A percentile compares a stretch with the other conserved stretches of the same genome.
Conservation (phyloP, 2,797 vertebrate species). For the Pogoniulus pusillus region DNA sequence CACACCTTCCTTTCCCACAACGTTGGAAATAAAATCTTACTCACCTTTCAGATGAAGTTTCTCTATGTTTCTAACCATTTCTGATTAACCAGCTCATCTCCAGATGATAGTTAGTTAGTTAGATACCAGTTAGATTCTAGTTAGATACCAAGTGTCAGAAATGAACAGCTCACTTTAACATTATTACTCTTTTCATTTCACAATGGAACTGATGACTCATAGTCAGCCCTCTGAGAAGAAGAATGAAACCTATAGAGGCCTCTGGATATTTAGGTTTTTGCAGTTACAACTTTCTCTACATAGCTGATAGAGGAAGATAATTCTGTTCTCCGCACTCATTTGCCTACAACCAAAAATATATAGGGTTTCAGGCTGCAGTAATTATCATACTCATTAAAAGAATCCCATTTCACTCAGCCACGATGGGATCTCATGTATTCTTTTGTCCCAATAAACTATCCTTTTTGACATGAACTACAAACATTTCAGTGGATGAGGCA, state of each 20-base stretch:
- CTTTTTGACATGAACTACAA: background rate
- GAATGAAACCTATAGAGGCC: background rate
- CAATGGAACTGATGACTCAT: background rate
- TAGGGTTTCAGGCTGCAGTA: background rate
- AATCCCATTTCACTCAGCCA: background rate
- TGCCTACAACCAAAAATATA: background rate
- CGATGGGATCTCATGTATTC: background rate
- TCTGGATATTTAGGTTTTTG: background rate
- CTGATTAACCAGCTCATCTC: constrained; percentile 23
- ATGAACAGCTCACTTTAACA: background rate
- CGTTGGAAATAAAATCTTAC: background rate
- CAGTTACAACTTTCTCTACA: background rate
- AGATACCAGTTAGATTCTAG: no score
- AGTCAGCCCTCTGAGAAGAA: background rate
- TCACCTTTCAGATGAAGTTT: background rate
- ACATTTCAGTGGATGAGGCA: background rate
- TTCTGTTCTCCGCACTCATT: background rate
- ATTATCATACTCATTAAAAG: background rate
- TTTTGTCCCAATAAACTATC: background rate
- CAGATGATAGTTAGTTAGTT: no score
- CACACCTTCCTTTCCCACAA: background rate
- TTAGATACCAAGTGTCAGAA: background rate
- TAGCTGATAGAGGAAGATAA: background rate
- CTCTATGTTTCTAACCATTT: background rate
- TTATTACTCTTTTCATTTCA: background rate